A percentile compares a stretch with the other conserved stretches of the same genome.
Evolutionary conservation across 2,113 vertebrate species (phyloP).

Genomic region (Gavialis gangeticus): DNA sequence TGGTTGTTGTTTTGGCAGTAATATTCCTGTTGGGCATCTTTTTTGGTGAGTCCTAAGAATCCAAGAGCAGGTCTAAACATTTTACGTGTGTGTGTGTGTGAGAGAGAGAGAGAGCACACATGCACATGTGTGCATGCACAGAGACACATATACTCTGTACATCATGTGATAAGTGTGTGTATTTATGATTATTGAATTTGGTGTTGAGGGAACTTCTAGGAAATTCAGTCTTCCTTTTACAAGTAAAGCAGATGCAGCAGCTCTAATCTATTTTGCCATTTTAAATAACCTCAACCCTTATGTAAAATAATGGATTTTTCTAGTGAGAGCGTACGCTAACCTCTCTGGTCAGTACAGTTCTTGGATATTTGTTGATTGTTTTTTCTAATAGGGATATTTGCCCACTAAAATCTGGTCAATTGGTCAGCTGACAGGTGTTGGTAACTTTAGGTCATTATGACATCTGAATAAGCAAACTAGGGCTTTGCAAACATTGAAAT

Average conservation of each 20-base stretch:
- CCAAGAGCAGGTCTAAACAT: neutral
- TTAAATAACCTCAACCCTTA: neutral
- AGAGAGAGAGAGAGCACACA: no score
- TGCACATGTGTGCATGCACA: no score
- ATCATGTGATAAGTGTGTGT: no score
- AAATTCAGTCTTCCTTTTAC: neutral
- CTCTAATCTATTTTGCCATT: neutral
- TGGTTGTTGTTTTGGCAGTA: slow-evolving; percentile 28
- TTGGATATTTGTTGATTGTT: neutral
- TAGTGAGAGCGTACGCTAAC: neutral
- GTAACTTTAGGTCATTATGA: neutral
- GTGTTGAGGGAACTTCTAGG: neutral
- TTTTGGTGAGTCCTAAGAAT: neutral
- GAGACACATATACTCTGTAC: no score
- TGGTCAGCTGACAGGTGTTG: neutral
- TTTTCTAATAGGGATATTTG: neutral
- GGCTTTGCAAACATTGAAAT: no score
- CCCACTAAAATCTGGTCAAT: neutral
- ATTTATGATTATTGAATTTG: neutral
- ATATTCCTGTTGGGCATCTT: slow-evolving; percentile 33
- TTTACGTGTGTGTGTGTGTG: no score
- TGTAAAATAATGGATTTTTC: neutral
- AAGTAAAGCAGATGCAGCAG: neutral
- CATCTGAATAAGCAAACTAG: neutral
- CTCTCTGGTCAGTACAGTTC: neutral